Percentiles rank a stretch among this genome's conserved stretches.
Conservation (phyloP, 2,113 vertebrate genomes). For the Gnathonemus echidnorhynchus region DNA sequence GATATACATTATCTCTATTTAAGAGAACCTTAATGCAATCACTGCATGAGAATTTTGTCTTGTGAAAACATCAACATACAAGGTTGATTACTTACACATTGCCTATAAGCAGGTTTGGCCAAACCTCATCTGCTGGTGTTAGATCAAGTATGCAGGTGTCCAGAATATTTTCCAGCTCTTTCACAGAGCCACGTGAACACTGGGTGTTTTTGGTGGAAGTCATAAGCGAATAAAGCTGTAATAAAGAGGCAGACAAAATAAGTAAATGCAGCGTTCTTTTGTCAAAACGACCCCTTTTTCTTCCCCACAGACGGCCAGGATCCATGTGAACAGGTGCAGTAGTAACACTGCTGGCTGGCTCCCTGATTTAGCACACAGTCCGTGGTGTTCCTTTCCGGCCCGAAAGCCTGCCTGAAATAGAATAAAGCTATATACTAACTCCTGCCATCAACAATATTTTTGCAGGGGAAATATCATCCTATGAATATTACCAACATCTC, state of each 20-base stretch:
- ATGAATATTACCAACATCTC: not conserved
- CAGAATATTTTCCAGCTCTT: constrained; percentile 46
- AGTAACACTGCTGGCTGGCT: constrained; percentile 14
- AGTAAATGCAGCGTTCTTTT: not conserved
- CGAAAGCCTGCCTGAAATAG: not conserved
- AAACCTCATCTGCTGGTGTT: constrained; percentile 64
- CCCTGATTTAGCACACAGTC: constrained; percentile 22
- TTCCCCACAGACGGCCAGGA: constrained; percentile 24
- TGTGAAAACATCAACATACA: not conserved
- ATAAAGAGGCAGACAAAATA: not conserved
- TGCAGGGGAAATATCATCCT: constrained; percentile 39
- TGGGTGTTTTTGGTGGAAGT: constrained; percentile 42
- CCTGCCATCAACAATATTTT: not conserved
- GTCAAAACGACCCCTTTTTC: not conserved
- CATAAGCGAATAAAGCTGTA: not conserved
- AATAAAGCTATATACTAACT: not conserved
- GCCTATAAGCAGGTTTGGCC: constrained; percentile 66
- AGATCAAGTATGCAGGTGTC: constrained; percentile 65
- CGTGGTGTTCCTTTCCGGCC: not conserved
- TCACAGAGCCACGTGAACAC: constrained; percentile 46
- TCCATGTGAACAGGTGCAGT: constrained; percentile 33
- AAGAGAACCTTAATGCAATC: not conserved
- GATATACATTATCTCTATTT: not conserved
- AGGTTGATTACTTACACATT: constrained; percentile 59
- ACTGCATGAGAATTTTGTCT: not conserved